Percentiles rank a stretch among this genome's conserved stretches.
Evolutionary conservation across 1,140 invertebrate genomes (phyloP).

Genomic region (Leptestheria dahalacensis): DNA sequence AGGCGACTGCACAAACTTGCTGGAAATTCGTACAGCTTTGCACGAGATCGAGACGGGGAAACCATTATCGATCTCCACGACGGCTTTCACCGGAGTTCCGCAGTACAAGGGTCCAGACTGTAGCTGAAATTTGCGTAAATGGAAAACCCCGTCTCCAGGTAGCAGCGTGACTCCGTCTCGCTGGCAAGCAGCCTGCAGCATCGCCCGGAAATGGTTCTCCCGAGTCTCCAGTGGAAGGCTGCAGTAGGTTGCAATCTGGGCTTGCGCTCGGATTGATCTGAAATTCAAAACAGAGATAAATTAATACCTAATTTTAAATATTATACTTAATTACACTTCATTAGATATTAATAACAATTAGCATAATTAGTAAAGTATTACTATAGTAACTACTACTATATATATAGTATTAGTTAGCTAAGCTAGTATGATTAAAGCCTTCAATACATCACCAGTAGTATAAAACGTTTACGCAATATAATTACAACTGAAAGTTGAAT

Average conservation of each 20-base stretch:
- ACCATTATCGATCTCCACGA: not conserved
- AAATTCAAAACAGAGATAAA: no score
- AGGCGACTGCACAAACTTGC: not conserved
- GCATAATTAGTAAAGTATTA: not conserved
- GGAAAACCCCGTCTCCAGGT: not conserved
- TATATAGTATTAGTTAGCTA: not conserved
- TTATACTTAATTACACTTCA: no score
- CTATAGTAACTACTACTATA: not conserved
- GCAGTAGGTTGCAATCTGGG: conserved; percentile 50
- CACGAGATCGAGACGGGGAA: not conserved
- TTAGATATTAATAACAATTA: no score
- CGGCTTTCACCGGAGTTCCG: not conserved
- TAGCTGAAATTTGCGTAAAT: not conserved
- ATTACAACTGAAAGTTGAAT: no score
- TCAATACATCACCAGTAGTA: no score
- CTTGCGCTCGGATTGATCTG: conserved; percentile 36
- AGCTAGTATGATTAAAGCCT: no score
- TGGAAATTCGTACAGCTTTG: not conserved
- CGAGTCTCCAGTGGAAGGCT: conserved; percentile 33
- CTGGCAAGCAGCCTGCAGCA: conserved; percentile 20
- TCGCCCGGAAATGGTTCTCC: conserved; percentile 29
- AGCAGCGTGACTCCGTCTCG: not conserved
- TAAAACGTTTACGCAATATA: no score
- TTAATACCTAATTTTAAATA: no score
- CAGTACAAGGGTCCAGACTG: not conserved